Percentiles rank a stretch among this genome's conserved stretches.
These are phyloP conservation scores for Cryptomyrus ogoouensis DNA, from an alignment of 2,113 vertebrate genomes.

Conservation along the genomic window DNA sequence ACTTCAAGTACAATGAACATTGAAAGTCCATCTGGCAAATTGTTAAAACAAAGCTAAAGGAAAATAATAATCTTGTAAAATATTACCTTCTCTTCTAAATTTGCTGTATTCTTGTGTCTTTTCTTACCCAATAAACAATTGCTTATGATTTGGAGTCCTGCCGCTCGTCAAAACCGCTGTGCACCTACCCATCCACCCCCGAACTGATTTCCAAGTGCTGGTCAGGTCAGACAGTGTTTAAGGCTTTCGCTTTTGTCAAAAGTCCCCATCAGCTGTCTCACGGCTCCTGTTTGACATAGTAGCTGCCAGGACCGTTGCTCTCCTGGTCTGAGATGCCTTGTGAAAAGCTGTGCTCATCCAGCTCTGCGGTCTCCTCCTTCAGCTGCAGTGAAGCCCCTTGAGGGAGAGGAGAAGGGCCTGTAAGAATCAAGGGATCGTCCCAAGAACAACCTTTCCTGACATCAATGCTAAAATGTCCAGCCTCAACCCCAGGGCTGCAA, in stretches of 20 bases:
- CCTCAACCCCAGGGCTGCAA: background rate
- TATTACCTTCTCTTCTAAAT: constrained; percentile 31
- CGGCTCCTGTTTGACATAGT: constrained; percentile 95
- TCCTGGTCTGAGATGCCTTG: constrained; percentile 93
- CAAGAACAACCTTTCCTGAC: background rate
- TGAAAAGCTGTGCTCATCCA: constrained; percentile 84
- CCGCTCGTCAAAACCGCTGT: constrained; percentile 59
- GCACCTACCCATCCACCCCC: constrained; percentile 28
- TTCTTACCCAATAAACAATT: constrained; percentile 61
- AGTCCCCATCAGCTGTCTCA: constrained; percentile 53
- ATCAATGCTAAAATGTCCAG: background rate
- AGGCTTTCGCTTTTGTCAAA: constrained; percentile 43
- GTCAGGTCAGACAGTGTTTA: constrained; percentile 47
- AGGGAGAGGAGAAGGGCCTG: background rate
- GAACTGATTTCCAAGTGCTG: constrained; percentile 36
- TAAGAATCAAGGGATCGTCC: constrained; percentile 1
- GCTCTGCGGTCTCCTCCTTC: constrained; percentile 85
- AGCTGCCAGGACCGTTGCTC: constrained; percentile 90
- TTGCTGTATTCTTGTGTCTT: constrained; percentile 32
- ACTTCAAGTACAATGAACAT: constrained; percentile 95
- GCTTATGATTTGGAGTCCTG: constrained; percentile 65
- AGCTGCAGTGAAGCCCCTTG: constrained; percentile 80
- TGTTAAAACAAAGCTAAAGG: constrained; percentile 45
- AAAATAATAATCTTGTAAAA: constrained; percentile 59
- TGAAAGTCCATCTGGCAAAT: constrained; percentile 82